Base-by-base conservation (phyloP, 2,113 vertebrate genomes). In the Peromyscus californicus region DNA sequence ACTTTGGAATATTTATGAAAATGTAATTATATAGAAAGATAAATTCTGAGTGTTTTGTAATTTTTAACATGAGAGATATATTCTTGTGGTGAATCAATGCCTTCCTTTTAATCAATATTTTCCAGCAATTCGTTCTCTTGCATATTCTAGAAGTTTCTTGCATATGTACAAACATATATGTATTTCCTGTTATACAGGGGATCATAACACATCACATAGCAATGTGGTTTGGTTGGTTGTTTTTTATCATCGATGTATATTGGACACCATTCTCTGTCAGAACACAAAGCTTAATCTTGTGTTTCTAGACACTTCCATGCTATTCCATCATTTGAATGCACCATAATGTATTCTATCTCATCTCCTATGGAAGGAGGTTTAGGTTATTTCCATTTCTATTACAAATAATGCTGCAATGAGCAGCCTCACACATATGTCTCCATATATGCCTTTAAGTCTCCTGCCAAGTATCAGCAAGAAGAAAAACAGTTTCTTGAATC, bases 381-480 rank as follows among this genome's bases (percentile, higher is more conserved):
- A 95, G 69, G 94, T 87, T 80, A 79, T 94, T 93, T 92, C 93
- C 82, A 22, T 91, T 94, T 96, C 83, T 90, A 93, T 93, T 93
- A 96, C 93, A 95, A 96, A 97, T 95, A 94, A 93, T 97, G 93
- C 91, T 93, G 87, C 97, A 96, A 39, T 95, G 95, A 95, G 78
- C 94, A 90, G 88, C 87, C 63, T 91, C 74, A 22, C 90, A 51
- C n/a, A n/a, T 94, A 93, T 96, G 93, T 93, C 97, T 95, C 89
- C 89, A 72, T 96, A 42, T 51, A 96, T 69, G 96, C 93, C 97
- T 96, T 67, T 83, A 93, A 54, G 48, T 51, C 39, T 51, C 63
- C 93, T 97, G 96, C 94, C 96, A 97, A 97, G n/a, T 94, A 94
- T 94, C 96, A 85, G 95, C 96, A 96, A 67, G 96, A 97, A 96